Conservation (phyloP, 2,888 invertebrate genomes). For the Drosophila pseudotalamancana region DNA sequence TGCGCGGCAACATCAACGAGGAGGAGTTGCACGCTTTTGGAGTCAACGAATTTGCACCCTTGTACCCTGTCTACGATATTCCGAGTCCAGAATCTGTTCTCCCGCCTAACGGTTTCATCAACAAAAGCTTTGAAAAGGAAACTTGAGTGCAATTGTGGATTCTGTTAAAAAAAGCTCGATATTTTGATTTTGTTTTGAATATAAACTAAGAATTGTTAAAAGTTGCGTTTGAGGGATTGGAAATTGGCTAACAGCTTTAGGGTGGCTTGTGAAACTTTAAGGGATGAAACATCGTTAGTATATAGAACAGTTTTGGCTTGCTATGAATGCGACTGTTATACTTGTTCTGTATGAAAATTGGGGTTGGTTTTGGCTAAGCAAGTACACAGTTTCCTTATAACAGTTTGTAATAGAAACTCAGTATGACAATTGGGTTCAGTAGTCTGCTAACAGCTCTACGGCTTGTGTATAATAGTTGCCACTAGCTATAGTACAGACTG, state of each 20-base stretch:
- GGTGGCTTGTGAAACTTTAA: neutral
- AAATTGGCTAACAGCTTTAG: neutral
- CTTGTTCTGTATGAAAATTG: too few species aligned
- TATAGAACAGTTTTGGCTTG: too few species aligned
- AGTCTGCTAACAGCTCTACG: neutral
- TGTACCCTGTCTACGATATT: conserved; percentile 82
- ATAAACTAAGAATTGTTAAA: conserved; percentile 2
- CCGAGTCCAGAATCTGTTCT: conserved; percentile 57
- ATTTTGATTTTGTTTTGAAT: neutral
- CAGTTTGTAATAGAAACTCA: neutral
- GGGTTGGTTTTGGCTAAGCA: too few species aligned
- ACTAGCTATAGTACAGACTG: too few species aligned
- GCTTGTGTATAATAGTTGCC: neutral
- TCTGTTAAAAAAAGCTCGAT: neutral
- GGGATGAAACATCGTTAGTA: too few species aligned
- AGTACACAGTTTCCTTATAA: neutral
- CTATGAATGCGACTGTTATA: too few species aligned
- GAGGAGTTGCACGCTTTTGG: conserved; percentile 77
- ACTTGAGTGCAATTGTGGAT: neutral
- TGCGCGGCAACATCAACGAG: conserved; percentile 75
- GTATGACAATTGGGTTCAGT: too few species aligned
- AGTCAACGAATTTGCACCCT: conserved; percentile 78
- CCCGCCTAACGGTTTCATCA: conserved; percentile 47
- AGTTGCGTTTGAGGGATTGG: neutral
- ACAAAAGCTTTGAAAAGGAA: conserved; percentile 65